Evolutionary conservation across 2,797 vertebrate genomes (phyloP), one percentile per base, ranked within the genome.

Genomic region (Pelochelys cantorii): DNA sequence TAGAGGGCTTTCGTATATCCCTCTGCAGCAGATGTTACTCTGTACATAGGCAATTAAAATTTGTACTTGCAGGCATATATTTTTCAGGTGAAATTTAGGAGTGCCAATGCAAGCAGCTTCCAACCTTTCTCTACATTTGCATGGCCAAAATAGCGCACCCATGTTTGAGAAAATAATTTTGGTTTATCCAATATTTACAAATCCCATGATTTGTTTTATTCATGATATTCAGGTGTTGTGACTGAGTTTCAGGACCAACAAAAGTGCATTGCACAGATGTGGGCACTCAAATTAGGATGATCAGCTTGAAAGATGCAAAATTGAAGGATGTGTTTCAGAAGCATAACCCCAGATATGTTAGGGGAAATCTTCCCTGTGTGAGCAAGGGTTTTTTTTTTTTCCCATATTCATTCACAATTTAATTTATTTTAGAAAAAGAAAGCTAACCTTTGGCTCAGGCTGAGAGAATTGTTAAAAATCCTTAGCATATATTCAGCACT

Each of bases 391-490:
- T 54, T 54, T 31, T 31, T 13, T 13, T 27, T 48, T 87, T 81
- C 81, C 81, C 82, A 81, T 25, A 88, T 14, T 14, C 78, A 15
- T 65, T 65, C 77, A 92, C 22, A 68, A 85, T 88, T 92, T 92
- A 88, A 84, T 81, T 81, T 87, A 84, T 79, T 87, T 31, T 31
- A 65, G 87, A 87, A 68, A 91, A 84, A 56, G 56, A 88, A 68
- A 52, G 52, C 37, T 65, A 52, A 88, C 79, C 60, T 54, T 83
- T 71, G 79, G 54, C 42, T 91, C 83, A 52, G 42, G 48, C 79
- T 23, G 57, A 57, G 29, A 88, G 74, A 88, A 78, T 87, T 85
- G 55, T 12, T 81, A 79, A 80, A 57, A 71, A 71, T 22, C 5
- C n/a, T 34, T 34, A 23, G 42, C 25, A 4, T 17, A 52, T 48